Conservation (phyloP, 2,888 invertebrate genomes). For the Loripinus fragilis region DNA sequence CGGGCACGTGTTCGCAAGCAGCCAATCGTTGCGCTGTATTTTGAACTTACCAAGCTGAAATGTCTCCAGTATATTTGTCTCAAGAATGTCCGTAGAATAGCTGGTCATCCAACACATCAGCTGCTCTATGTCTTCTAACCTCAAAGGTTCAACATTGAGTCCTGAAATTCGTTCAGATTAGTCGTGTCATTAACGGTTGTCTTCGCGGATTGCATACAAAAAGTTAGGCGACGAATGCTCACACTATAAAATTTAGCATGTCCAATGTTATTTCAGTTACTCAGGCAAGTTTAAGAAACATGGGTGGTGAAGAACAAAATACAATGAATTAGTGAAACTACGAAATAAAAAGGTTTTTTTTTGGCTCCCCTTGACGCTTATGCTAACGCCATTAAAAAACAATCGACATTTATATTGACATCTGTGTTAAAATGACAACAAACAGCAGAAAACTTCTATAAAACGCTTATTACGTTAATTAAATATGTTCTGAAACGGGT, state of each 20-base stretch:
- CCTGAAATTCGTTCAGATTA: background rate
- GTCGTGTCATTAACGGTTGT: background rate
- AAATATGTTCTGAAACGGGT: no score
- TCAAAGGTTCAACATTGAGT: background rate
- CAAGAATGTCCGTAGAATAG: background rate
- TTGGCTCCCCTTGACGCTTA: no score
- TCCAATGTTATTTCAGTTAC: background rate
- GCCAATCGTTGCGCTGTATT: no score
- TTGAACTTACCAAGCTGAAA: background rate
- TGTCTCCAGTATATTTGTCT: background rate
- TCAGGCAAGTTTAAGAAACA: background rate
- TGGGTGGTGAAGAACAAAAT: background rate
- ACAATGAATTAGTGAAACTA: no score
- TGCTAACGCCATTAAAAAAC: no score
- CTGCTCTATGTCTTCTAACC: background rate
- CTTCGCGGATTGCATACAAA: background rate
- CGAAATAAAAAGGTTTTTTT: no score
- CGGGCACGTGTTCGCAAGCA: no score
- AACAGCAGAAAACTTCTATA: no score
- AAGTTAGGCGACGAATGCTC: background rate
- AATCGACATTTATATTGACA: no score
- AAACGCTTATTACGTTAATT: no score
- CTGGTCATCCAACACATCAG: background rate
- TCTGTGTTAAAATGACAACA: no score
- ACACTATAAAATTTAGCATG: no score